Evolutionary conservation across 2,797 vertebrate species (phyloP), one percentile per base, ranked within the genome.

Genomic region (Jordanella pulchra): DNA sequence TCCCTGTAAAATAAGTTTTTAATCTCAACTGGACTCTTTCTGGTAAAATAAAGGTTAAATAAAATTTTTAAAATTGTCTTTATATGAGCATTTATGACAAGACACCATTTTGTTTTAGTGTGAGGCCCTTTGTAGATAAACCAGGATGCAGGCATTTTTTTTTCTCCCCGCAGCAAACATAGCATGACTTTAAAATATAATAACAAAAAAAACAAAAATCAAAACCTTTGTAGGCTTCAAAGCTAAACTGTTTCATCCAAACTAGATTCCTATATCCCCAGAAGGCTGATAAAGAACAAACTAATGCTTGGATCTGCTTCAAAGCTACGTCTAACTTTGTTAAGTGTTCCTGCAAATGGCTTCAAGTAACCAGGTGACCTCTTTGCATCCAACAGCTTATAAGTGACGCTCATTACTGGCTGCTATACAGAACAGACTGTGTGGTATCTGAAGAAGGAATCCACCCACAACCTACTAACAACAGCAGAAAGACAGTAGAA

Each of bases 321-420:
- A 69, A 63, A 10, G 13, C 32, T 47, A 18, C 42, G 3, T 28
- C 51, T n/a, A 28, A 45, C 18, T 45, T 44, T 21, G 39, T 72
- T 72, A 45, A 45, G 50, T 63, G 42, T 74, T 60, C 63, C 47
- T 45, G 45, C 75, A 67, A 56, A 48, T 23, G 47, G 21, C 28
- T 32, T 12, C 50, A 61, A 65, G 12, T 15, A 67, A 53, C 35
- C 7, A 27, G 44, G 27, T 30, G 72, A 67, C 61, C 30, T 61
- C 15, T 42, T 39, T 42, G 35, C 45, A 47, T 11, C 53, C n/a
- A 32, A 7, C 54, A 67, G 45, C 39, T 61, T 30, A 14, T 5
- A 15, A 51, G n/a, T 45, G 48, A 48, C 28, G 45, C 50, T 72
- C 10, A n/a, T 60, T 25, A 15, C 13, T 45, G 12, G 32, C 23